Evolutionary conservation across 1,140 invertebrate species (phyloP).

Genomic region (Elysia chlorotica): DNA sequence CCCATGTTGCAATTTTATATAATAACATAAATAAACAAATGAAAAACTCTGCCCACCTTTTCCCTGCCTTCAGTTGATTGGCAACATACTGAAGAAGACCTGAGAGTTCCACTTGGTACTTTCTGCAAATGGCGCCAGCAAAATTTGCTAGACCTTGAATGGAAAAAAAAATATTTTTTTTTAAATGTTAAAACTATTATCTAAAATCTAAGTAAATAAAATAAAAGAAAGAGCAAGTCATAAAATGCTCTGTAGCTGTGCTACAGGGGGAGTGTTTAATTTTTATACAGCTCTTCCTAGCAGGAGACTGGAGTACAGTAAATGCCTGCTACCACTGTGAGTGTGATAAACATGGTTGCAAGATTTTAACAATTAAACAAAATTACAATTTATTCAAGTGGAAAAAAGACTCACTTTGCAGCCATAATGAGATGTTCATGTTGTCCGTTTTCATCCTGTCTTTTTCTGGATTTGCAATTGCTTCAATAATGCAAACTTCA

Average conservation of each 20-base stretch:
- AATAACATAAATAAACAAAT: too few relatives aligned
- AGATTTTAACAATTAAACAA: not conserved
- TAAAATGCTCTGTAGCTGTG: too few relatives aligned
- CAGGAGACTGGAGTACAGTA: too few relatives aligned
- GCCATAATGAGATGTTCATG: constrained; percentile 92
- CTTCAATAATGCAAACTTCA: constrained; percentile 87
- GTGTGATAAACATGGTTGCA: too few relatives aligned
- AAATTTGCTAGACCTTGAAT: constrained; percentile 81
- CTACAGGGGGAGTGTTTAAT: too few relatives aligned
- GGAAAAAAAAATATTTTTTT: constrained; percentile 10
- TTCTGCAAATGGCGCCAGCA: constrained; percentile 94
- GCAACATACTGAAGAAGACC: constrained; percentile 95
- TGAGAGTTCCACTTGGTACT: constrained; percentile 94
- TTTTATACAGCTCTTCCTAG: too few relatives aligned
- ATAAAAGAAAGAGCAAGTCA: too few relatives aligned
- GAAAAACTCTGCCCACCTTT: constrained; percentile 76
- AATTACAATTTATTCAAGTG: not conserved
- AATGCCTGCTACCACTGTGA: too few relatives aligned
- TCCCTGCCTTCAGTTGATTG: constrained; percentile 94
- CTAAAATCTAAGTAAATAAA: too few relatives aligned
- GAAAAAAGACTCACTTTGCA: constrained; percentile 71
- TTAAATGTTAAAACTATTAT: too few relatives aligned
- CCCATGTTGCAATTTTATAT: too few relatives aligned
- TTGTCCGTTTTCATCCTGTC: constrained; percentile 86
- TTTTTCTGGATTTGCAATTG: constrained; percentile 72